Evolutionary conservation across 2,888 invertebrate genomes (phyloP).

Genomic region (Trissolcus japonicus): DNA sequence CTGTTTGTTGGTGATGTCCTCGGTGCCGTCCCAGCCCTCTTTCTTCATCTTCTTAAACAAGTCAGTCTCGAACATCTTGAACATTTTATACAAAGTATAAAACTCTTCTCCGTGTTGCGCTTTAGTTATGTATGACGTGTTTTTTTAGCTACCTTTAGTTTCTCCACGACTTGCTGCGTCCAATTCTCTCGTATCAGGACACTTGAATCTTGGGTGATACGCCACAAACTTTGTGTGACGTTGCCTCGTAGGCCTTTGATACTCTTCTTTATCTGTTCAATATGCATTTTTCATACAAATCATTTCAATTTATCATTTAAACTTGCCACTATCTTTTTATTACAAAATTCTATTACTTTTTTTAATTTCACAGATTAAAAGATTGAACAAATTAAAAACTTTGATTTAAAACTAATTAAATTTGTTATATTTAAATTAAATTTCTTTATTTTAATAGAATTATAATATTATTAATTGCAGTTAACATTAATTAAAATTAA

Average conservation of each 20-base stretch:
- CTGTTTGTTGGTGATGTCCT: conserved; percentile 80
- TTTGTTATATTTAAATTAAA: too few relatives aligned
- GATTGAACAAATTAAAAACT: too few relatives aligned
- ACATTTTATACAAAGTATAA: conserved; percentile 52
- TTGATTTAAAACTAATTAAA: too few relatives aligned
- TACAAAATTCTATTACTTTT: too few relatives aligned
- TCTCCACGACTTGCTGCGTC: conserved; percentile 82
- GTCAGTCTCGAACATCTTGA: conserved; percentile 80
- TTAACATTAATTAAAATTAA: too few relatives aligned
- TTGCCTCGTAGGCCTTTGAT: conserved; percentile 84
- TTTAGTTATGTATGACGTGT: conserved; percentile 53
- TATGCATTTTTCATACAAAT: conserved; percentile 4
- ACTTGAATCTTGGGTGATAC: conserved; percentile 80
- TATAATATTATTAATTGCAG: too few relatives aligned
- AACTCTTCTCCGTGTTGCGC: conserved; percentile 37
- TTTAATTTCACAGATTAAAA: too few relatives aligned
- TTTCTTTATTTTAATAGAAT: too few relatives aligned
- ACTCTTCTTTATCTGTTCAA: conserved; percentile 84
- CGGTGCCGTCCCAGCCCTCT: conserved; percentile 92
- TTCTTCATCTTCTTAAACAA: conserved; percentile 90
- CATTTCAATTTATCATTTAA: too few relatives aligned
- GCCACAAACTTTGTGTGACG: conserved; percentile 88
- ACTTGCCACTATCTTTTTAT: too few relatives aligned
- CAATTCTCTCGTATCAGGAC: conserved; percentile 87
- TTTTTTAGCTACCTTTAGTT: conserved; percentile 75